These are phyloP conservation scores for Anticlea derivata DNA, from an alignment of 2,888 invertebrate genomes.

Conservation along the genomic window DNA sequence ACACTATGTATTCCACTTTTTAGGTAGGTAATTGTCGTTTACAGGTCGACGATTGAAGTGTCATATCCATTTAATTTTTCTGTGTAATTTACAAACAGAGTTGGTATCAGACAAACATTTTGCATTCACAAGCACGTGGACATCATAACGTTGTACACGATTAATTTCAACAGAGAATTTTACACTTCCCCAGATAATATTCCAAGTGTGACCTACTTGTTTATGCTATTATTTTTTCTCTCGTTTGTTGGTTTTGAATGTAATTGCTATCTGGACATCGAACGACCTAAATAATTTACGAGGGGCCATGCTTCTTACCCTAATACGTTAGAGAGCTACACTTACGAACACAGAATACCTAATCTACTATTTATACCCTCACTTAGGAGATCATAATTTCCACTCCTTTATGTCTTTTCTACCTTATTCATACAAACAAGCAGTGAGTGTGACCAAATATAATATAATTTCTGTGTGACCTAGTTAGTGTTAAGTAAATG, in stretches of 20 bases:
- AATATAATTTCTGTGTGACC: too few species aligned
- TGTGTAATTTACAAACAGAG: constrained; percentile 34
- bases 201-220: constrained; percentile 16
- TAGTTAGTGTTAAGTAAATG: too few species aligned
- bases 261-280: constrained; percentile 7
- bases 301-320: constrained; percentile 6
- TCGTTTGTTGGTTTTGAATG: constrained; percentile 2
- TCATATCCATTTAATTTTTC: not conserved
- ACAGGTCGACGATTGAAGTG: not conserved
- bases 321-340: constrained; percentile 21
- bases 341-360: not conserved
- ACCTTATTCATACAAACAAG: too few species aligned
- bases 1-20: too few species aligned
- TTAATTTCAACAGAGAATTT: constrained; percentile 28
- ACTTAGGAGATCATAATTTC: too few species aligned
- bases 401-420: too few species aligned
- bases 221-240: constrained; percentile 14
- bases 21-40: not conserved
- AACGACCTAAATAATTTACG: constrained; percentile 15
- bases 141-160: constrained; percentile 26
- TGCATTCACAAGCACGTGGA: constrained; percentile 38
- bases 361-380: too few species aligned
- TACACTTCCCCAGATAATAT: constrained; percentile 24
- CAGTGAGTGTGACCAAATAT: too few species aligned
- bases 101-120: constrained; percentile 38